Evolutionary conservation across 2,888 invertebrate species (phyloP).

Genomic region (Lepidocyrtoides sp.): DNA sequence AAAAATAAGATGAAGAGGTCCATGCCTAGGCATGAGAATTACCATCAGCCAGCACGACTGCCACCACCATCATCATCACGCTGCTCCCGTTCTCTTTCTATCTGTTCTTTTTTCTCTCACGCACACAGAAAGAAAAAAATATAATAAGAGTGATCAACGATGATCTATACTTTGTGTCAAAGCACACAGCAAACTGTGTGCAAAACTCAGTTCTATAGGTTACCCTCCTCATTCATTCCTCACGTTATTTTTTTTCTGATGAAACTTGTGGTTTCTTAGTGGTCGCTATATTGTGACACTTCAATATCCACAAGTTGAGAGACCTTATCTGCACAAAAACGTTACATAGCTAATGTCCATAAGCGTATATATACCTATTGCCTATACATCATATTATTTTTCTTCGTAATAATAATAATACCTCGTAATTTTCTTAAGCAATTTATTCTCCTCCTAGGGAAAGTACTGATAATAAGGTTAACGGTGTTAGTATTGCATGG

Average conservation of each 20-base stretch:
- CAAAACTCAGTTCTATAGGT: not conserved
- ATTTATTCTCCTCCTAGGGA: not conserved
- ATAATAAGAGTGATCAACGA: conserved; percentile 68
- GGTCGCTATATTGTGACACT: not conserved
- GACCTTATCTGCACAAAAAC: not conserved
- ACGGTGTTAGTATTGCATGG: not conserved
- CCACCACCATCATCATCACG: not conserved
- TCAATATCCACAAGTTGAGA: conserved; percentile 29
- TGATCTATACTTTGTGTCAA: conserved; percentile 72
- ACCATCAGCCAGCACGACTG: too few relatives aligned
- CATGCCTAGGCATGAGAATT: conserved; percentile 48
- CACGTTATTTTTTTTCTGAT: not conserved
- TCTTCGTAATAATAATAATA: conserved; percentile 10
- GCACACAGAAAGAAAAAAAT: conserved; percentile 38
- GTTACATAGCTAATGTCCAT: too few relatives aligned
- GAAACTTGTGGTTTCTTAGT: not conserved
- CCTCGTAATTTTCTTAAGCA: conserved; percentile 11
- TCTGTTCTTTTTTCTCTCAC: conserved; percentile 41
- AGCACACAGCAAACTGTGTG: not conserved
- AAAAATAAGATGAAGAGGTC: conserved; percentile 66
- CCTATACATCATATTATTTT: too few relatives aligned
- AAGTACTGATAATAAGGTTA: conserved; percentile 26
- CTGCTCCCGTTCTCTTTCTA: not conserved
- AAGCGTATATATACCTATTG: too few relatives aligned
- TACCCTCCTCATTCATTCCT: not conserved